Evolutionary conservation across 2,888 invertebrate genomes (phyloP).

Genomic region (Polyommatus icarus): DNA sequence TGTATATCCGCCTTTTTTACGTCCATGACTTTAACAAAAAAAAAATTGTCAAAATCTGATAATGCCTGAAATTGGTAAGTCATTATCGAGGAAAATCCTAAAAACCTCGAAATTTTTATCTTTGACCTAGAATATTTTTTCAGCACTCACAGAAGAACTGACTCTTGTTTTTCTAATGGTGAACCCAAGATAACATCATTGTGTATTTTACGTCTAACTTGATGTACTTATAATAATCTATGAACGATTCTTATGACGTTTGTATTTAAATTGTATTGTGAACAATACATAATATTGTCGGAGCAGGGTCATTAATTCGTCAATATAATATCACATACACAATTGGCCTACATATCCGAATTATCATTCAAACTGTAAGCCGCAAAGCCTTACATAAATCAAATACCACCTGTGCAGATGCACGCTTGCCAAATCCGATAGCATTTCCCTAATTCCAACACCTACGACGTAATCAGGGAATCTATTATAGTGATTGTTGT

Average conservation of each 20-base stretch:
- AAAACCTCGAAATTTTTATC: no score
- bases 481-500: constrained; percentile 20
- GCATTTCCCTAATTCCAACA: constrained; percentile 54
- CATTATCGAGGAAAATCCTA: no score
- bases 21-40: no score
- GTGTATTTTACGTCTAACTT: background rate
- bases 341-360: constrained; percentile 25
- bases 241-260: background rate
- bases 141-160: no score
- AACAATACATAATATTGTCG: background rate
- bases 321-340: constrained; percentile 1
- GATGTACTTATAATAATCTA: background rate
- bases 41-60: no score
- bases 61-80: no score
- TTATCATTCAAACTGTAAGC: constrained; percentile 33
- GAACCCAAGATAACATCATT: no score
- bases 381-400: constrained; percentile 33
- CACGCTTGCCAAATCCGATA: constrained; percentile 49
- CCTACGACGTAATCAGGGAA: constrained; percentile 22
- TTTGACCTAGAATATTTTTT: no score
- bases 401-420: constrained; percentile 44
- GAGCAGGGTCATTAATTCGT: constrained; percentile 2
- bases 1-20: no score
- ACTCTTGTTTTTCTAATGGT: no score
- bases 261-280: background rate